Conservation (phyloP, 2,888 invertebrate genomes). For the Chrysodeixis includens region DNA sequence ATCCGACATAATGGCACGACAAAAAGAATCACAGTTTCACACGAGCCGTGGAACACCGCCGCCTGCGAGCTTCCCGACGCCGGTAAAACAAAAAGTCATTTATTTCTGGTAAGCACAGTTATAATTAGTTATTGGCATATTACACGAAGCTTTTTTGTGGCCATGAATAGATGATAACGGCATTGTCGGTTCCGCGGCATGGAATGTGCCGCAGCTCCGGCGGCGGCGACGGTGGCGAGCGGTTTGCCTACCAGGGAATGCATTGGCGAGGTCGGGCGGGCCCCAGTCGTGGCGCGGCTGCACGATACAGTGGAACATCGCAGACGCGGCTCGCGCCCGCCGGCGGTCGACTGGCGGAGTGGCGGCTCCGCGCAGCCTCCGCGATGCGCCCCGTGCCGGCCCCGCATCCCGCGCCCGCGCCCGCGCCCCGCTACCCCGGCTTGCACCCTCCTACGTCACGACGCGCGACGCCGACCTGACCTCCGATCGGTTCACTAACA, state of each 20-base stretch:
- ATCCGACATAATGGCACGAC: constrained; percentile 30
- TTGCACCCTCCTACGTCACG: constrained; percentile 52
- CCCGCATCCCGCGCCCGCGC: constrained; percentile 44
- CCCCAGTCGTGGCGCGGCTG: constrained; percentile 94
- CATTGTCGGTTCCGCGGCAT: constrained; percentile 26
- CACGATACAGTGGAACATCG: constrained; percentile 95
- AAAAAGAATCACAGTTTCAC: constrained; percentile 45
- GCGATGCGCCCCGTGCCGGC: constrained; percentile 55
- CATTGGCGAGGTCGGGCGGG: constrained; percentile 92
- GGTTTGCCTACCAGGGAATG: constrained; percentile 91
- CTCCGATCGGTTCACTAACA: constrained; percentile 51
- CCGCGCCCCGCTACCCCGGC: constrained; percentile 20
- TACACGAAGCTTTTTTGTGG: constrained; percentile 57
- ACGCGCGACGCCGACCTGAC: constrained; percentile 36
- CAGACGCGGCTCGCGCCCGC: constrained; percentile 61
- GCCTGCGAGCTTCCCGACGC: constrained; percentile 14
- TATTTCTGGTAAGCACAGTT: constrained; percentile 62
- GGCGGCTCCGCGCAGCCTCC: constrained; percentile 65
- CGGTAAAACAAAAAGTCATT: constrained; percentile 53
- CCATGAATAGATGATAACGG: constrained; percentile 64
- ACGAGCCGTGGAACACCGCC: constrained; percentile 20
- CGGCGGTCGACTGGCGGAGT: constrained; percentile 59
- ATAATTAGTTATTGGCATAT: constrained; percentile 73
- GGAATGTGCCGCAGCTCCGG: constrained; percentile 9
- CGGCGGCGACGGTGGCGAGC: constrained; percentile 7